Evolutionary conservation across 2,113 vertebrate species (phyloP).

Genomic region (Camelus bactrianus): DNA sequence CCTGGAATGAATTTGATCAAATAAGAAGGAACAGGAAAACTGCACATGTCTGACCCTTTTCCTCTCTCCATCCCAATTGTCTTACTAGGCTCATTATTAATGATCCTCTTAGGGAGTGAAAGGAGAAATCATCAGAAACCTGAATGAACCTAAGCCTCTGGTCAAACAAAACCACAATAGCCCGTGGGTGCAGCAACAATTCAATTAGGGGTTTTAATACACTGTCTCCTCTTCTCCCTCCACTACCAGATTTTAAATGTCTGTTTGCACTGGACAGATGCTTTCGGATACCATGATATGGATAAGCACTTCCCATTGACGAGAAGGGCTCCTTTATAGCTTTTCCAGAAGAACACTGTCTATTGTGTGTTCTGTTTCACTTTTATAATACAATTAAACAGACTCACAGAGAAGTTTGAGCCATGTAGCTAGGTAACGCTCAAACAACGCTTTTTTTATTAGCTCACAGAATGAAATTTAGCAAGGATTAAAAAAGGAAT

Average conservation of each 20-base stretch:
- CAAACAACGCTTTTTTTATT: conserved; percentile 70
- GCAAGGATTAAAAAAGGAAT: not conserved
- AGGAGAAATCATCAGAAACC: not conserved
- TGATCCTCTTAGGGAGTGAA: not conserved
- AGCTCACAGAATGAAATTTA: conserved; percentile 30
- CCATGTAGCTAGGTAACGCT: conserved; percentile 38
- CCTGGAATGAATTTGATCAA: conserved; percentile 41
- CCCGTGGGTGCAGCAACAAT: not conserved
- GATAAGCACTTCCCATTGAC: conserved; percentile 30
- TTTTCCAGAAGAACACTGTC: conserved; percentile 37
- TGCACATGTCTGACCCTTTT: not conserved
- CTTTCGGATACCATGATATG: conserved; percentile 10
- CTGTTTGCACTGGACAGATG: not conserved
- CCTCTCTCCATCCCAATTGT: not conserved
- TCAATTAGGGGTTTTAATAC: conserved; percentile 6
- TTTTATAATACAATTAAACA: conserved; percentile 59
- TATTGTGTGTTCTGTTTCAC: conserved; percentile 30
- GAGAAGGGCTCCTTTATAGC: not conserved
- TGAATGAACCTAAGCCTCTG: not conserved
- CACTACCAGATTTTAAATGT: not conserved
- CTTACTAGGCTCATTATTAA: conserved; percentile 26
- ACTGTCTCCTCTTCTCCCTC: not conserved
- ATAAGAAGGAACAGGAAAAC: not conserved
- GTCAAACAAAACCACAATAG: conserved; percentile 9
- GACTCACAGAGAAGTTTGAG: conserved; percentile 18